Percentiles rank a stretch among this genome's conserved stretches.
Evolutionary conservation across 1,140 invertebrate species (phyloP).

Genomic region (Philaenus spumarius): DNA sequence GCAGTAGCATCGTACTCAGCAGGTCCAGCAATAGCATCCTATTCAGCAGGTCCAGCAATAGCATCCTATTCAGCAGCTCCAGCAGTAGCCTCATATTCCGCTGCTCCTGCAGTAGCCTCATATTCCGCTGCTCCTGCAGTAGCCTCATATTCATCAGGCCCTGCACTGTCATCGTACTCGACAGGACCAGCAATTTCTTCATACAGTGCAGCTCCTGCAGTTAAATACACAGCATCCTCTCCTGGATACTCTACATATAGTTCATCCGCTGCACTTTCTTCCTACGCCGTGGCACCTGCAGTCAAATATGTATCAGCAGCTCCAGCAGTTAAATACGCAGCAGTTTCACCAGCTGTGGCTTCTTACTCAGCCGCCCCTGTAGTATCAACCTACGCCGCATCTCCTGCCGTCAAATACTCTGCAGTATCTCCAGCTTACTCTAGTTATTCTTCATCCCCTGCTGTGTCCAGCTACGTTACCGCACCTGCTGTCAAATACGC

Average conservation of each 20-base stretch:
- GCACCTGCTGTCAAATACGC: constrained; percentile 9
- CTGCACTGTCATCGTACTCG: background rate
- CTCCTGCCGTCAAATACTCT: background rate
- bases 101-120: constrained; percentile 1
- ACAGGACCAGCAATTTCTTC: constrained; percentile 8
- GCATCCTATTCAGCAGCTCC: constrained; percentile 5
- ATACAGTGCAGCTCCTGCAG: constrained; percentile 11
- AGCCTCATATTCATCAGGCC: background rate
- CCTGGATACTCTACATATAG: background rate
- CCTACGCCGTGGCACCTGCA: constrained; percentile 11
- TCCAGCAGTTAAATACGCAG: constrained; percentile 10
- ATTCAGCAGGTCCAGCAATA: constrained; percentile 8
- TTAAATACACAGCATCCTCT: constrained; percentile 13
- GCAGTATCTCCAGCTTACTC: constrained; percentile 8
- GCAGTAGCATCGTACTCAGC: constrained; percentile 5
- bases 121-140: constrained; percentile 2
- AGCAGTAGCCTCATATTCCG: constrained; percentile 6
- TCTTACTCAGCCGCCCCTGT: constrained; percentile 16
- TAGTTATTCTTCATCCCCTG: constrained; percentile 5
- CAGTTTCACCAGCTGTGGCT: constrained; percentile 12
- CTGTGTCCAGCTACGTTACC: background rate
- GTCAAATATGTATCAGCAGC: constrained; percentile 2
- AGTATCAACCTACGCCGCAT: constrained; percentile 2
- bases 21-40: constrained; percentile 6
- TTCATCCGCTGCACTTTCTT: background rate